These are phyloP conservation scores for Hoplodrina ambigua DNA, from an alignment of 2,888 invertebrate genomes.

Conservation along the genomic window DNA sequence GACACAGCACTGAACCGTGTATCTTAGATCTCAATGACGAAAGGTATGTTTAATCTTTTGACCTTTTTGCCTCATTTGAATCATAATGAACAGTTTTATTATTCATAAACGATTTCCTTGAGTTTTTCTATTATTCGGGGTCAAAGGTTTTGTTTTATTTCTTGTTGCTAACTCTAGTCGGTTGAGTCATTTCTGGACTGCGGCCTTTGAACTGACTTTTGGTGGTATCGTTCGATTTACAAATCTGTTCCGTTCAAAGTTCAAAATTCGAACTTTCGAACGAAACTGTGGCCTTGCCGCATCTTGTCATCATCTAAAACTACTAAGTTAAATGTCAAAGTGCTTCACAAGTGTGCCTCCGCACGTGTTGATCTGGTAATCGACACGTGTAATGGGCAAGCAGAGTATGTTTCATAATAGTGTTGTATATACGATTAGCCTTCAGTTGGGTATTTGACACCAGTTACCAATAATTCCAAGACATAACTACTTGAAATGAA, in stretches of 20 bases:
- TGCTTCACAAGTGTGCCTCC: not conserved
- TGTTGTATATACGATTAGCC: too few species aligned
- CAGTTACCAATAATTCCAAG: too few species aligned
- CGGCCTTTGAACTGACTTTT: not conserved
- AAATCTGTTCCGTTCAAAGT: slow-evolving; percentile 23
- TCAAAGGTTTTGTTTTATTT: slow-evolving; percentile 9
- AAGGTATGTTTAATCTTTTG: slow-evolving; percentile 76
- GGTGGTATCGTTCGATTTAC: not conserved
- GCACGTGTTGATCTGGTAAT: slow-evolving; percentile 25
- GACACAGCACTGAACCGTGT: slow-evolving; percentile 78
- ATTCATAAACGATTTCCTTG: slow-evolving; percentile 8
- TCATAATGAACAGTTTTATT: not conserved
- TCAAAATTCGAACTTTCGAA: not conserved
- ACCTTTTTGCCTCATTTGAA: slow-evolving; percentile 7
- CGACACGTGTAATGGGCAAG: not conserved
- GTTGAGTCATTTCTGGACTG: slow-evolving; percentile 1
- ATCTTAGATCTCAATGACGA: slow-evolving; percentile 91
- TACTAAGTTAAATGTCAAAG: not conserved
- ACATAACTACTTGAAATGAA: too few species aligned
- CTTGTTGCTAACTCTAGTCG: not conserved
- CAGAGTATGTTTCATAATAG: too few species aligned
- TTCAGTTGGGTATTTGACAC: too few species aligned
- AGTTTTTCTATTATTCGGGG: not conserved
- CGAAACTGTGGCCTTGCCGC: slow-evolving; percentile 1
- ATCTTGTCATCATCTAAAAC: slow-evolving; percentile 23